Conservation (phyloP, 2,113 vertebrate genomes). For the Protobothrops mucrosquamatus region DNA sequence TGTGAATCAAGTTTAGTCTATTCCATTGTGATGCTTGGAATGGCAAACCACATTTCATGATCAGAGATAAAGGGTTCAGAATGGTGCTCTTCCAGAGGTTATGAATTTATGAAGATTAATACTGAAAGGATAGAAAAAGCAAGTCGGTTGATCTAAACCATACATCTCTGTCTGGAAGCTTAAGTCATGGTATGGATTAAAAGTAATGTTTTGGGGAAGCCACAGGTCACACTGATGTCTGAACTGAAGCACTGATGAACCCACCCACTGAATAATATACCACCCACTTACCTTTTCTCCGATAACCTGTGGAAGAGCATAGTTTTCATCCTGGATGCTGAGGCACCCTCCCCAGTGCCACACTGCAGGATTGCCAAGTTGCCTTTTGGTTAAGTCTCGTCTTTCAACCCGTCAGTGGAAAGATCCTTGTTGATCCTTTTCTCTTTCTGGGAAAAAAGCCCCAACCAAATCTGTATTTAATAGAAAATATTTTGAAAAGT, state of each 20-base stretch:
- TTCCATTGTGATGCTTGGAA: neutral
- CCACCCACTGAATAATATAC: neutral
- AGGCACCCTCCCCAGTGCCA: neutral
- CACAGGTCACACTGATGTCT: neutral
- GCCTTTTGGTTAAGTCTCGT: conserved; percentile 30
- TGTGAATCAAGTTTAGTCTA: neutral
- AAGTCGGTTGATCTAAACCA: neutral
- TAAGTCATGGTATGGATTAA: neutral
- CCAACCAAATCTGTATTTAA: conserved; percentile 52
- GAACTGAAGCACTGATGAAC: neutral
- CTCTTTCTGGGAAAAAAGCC: conserved; percentile 30
- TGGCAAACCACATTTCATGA: neutral
- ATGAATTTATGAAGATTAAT: neutral
- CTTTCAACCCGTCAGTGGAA: conserved; percentile 45
- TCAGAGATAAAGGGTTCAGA: neutral
- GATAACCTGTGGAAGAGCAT: neutral
- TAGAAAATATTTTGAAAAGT: conserved; percentile 45
- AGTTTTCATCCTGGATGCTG: conserved; percentile 18
- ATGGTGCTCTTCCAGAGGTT: neutral
- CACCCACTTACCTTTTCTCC: neutral
- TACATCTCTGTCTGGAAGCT: neutral
- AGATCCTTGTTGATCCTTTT: neutral
- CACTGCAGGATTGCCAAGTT: neutral
- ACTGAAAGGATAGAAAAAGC: neutral
- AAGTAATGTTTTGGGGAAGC: neutral